phyloP scores from a whole-genome alignment of 2,113 vertebrate genomes.

The Lophochroa leadbeateri region DNA sequence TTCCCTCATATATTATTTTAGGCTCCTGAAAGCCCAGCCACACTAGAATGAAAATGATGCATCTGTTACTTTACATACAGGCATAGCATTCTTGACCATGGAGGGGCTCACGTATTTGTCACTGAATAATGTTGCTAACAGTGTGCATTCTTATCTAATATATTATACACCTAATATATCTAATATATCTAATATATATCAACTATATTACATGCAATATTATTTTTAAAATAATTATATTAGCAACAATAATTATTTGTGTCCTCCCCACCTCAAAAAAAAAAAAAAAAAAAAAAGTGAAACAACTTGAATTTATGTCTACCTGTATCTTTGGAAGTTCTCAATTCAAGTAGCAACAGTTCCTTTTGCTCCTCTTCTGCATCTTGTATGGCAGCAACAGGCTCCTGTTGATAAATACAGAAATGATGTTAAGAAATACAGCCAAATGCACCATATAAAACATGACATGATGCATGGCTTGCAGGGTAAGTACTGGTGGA shows the following conservation, averaged over 20 bases:
- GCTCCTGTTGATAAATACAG: constrained; percentile 50
- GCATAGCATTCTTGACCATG: not conserved
- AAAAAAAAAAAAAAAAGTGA: not conserved
- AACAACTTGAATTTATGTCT: not conserved
- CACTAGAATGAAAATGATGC: not conserved
- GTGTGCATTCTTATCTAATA: not conserved
- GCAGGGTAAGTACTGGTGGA: not conserved
- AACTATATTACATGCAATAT: not conserved
- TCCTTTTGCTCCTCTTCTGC: constrained; percentile 74
- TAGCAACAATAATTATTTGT: not conserved
- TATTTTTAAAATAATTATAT: not conserved
- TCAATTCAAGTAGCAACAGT: constrained; percentile 72
- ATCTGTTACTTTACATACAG: not conserved
- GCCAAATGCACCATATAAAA: not conserved
- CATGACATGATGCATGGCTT: not conserved
- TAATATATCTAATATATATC: too few species aligned
- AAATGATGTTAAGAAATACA: not conserved
- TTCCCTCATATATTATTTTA: not conserved
- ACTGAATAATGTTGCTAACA: not conserved
- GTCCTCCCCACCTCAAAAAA: not conserved
- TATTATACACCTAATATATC: not conserved
- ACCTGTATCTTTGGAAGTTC: constrained; percentile 74
- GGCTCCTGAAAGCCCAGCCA: not conserved
- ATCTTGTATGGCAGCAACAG: constrained; percentile 62
- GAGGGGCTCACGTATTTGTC: not conserved